A percentile compares a stretch with the other conserved stretches of the same genome.
phyloP scores from a whole-genome alignment of 2,888 invertebrate genomes.

The Acrobasis consociella region DNA sequence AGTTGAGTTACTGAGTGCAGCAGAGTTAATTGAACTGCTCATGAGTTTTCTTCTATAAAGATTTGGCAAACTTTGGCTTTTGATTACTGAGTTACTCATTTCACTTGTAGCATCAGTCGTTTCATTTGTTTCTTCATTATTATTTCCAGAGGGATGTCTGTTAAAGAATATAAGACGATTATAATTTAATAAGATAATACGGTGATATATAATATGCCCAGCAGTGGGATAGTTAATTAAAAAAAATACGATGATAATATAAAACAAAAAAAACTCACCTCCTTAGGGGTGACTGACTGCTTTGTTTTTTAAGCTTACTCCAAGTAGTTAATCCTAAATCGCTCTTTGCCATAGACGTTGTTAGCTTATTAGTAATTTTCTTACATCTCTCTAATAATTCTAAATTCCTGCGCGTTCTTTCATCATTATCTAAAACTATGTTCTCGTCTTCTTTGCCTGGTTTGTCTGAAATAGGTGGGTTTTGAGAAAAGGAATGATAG shows the following conservation, averaged over 20 bases:
- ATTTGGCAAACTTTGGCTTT: slow-evolving; percentile 92
- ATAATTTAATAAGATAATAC: too few species aligned
- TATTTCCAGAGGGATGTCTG: slow-evolving; percentile 90
- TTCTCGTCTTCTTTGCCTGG: slow-evolving; percentile 67
- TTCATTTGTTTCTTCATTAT: slow-evolving; percentile 84
- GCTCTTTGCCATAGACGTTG: slow-evolving; percentile 93
- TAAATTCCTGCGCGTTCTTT: slow-evolving; percentile 82
- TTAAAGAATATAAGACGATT: slow-evolving; percentile 30
- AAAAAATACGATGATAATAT: too few species aligned
- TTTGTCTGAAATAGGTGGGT: slow-evolving; percentile 70
- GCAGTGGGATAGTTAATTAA: too few species aligned
- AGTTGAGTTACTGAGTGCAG: slow-evolving; percentile 86
- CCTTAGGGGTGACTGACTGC: slow-evolving; percentile 84
- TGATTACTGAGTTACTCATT: slow-evolving; percentile 84
- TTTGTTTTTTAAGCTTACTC: slow-evolving; percentile 91
- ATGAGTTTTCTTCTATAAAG: slow-evolving; percentile 82
- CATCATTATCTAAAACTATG: slow-evolving; percentile 74
- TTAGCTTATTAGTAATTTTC: slow-evolving; percentile 80
- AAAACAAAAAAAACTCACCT: slow-evolving; percentile 65
- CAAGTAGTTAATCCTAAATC: slow-evolving; percentile 95
- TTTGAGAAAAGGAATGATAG: slow-evolving; percentile 24
- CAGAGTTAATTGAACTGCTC: slow-evolving; percentile 78
- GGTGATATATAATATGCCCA: too few species aligned
- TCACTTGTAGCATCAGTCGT: slow-evolving; percentile 80
- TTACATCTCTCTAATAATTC: slow-evolving; percentile 81